Conservation (phyloP, 2,888 invertebrate species). For the Plebejus anna region DNA sequence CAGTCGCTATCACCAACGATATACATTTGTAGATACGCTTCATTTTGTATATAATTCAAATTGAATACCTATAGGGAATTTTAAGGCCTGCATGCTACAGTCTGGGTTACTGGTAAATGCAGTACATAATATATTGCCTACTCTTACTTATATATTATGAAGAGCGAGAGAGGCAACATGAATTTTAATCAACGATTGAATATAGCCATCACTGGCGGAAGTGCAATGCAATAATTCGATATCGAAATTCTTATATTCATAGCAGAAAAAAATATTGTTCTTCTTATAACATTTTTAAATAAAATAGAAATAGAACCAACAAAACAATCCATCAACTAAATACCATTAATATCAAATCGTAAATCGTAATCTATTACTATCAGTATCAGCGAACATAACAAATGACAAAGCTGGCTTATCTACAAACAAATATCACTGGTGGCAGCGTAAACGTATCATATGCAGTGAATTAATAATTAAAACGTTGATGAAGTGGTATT, state of each 20-base stretch:
- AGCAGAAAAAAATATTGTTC: no score
- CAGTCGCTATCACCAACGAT: background rate
- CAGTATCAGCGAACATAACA: background rate
- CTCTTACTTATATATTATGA: no score
- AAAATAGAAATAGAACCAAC: background rate
- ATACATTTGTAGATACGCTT: background rate
- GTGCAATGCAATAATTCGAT: no score
- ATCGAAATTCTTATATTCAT: no score
- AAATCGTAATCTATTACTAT: background rate
- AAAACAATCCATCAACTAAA: background rate
- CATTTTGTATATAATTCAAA: background rate
- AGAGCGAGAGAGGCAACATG: no score
- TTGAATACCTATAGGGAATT: no score
- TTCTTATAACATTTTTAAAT: no score
- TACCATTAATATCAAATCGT: background rate
- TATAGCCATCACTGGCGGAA: no score
- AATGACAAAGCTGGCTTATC: background rate
- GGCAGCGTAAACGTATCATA: conserved; percentile 16
- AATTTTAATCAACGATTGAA: no score
- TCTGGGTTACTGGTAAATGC: no score
- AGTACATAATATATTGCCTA: no score
- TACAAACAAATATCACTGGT: conserved; percentile 11
- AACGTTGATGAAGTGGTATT: conserved; percentile 21
- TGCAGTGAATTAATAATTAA: conserved; percentile 24
- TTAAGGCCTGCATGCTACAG: no score